Conservation (phyloP, 2,797 vertebrate genomes). For the Atherinosoma microstoma region DNA sequence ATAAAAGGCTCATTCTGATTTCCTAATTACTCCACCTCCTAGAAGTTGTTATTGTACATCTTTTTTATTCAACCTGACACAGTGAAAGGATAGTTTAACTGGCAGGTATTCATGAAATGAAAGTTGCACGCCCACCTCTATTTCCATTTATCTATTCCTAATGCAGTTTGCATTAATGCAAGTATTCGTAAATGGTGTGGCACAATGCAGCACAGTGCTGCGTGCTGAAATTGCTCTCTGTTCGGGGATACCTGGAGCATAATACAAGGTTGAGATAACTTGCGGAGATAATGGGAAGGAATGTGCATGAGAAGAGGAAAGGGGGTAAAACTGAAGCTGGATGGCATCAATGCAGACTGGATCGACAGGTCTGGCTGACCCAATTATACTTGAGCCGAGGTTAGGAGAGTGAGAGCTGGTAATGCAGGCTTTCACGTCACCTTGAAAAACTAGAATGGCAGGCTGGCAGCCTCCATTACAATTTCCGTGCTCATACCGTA, state of each 20-base stretch:
- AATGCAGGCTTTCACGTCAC: conserved; percentile 49
- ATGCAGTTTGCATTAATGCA: conserved; percentile 75
- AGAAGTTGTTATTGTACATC: conserved; percentile 43
- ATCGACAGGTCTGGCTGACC: conserved; percentile 57
- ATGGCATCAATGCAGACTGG: conserved; percentile 40
- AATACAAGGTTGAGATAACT: conserved; percentile 62
- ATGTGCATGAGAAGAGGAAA: conserved; percentile 10
- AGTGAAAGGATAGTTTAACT: conserved; percentile 54
- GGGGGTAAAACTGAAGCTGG: conserved; percentile 30
- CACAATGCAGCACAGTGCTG: conserved; percentile 57
- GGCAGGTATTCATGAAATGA: conserved; percentile 46
- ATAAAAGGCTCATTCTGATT: conserved; percentile 41
- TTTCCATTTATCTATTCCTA: conserved; percentile 66
- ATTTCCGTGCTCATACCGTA: conserved; percentile 7
- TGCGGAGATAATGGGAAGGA: conserved; percentile 42
- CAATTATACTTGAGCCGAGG: conserved; percentile 68
- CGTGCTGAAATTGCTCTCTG: conserved; percentile 61
- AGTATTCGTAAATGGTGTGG: conserved; percentile 76
- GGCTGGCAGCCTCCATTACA: conserved; percentile 13
- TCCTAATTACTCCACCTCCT: conserved; percentile 61
- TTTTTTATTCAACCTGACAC: conserved; percentile 55
- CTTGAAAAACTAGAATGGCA: conserved; percentile 44
- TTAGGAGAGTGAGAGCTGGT: conserved; percentile 43
- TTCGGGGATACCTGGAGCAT: conserved; percentile 53
- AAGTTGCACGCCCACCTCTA: conserved; percentile 53